Evolutionary conservation across 2,113 vertebrate species (phyloP).

Genomic region (Pyxicephalus adspersus): DNA sequence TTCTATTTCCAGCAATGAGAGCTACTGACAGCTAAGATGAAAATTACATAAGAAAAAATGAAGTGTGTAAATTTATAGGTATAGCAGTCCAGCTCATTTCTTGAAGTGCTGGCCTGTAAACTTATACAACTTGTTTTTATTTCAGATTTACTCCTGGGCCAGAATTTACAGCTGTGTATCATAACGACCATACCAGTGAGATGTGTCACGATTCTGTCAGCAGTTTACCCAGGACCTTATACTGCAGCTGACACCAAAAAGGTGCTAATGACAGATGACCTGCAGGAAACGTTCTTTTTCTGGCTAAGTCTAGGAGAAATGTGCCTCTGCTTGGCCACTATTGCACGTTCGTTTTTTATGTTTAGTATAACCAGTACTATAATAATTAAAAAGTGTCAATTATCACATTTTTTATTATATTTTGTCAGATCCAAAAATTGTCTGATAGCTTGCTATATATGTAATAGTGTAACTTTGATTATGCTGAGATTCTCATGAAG

Average conservation of each 20-base stretch:
- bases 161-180: constrained; percentile 43
- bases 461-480: too few relatives aligned
- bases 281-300: not conserved
- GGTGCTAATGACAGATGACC: constrained; percentile 40
- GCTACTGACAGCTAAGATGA: not conserved
- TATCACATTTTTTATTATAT: too few relatives aligned
- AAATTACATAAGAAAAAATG: constrained; percentile 19
- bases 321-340: not conserved
- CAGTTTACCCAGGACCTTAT: constrained; percentile 31
- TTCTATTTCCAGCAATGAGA: constrained; percentile 5
- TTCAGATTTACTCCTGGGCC: constrained; percentile 32
- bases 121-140: constrained; percentile 19
- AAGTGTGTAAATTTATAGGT: constrained; percentile 34
- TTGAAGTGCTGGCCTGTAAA: constrained; percentile 18
- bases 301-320: constrained; percentile 3
- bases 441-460: too few relatives aligned
- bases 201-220: constrained; percentile 45
- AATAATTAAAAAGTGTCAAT: too few relatives aligned
- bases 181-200: constrained; percentile 15
- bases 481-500: too few relatives aligned
- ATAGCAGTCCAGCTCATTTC: not conserved
- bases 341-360: not conserved
- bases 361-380: too few relatives aligned
- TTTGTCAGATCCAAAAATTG: too few relatives aligned
- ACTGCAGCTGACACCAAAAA: constrained; percentile 32